Evolutionary conservation across 2,113 vertebrate species (phyloP).

Genomic region (Ciconia stormi): DNA sequence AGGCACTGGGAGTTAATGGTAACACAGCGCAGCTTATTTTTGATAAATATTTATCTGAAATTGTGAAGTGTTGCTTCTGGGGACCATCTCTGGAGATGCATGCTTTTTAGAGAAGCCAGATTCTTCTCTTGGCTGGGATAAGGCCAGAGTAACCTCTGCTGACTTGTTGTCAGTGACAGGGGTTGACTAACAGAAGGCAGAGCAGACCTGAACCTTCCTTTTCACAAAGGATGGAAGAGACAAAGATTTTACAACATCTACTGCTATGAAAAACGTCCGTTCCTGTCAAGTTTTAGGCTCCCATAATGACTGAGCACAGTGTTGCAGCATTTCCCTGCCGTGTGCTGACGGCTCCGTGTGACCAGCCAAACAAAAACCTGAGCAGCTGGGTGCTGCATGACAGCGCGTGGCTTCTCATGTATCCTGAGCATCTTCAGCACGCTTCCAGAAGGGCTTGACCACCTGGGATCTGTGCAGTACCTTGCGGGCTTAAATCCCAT

Average conservation of each 20-base stretch:
- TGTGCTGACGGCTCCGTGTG: neutral
- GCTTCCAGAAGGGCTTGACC: neutral
- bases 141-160: neutral
- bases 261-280: neutral
- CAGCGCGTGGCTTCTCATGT: neutral
- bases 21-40: neutral
- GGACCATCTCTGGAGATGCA: neutral
- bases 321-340: neutral
- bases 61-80: neutral
- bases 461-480: neutral
- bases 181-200: neutral
- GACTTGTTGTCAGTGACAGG: neutral
- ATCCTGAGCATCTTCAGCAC: neutral
- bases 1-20: neutral
- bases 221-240: neutral
- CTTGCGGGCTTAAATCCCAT: neutral
- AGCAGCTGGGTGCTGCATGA: neutral
- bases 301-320: neutral
- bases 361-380: neutral
- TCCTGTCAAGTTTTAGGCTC: neutral
- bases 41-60: constrained; percentile 33
- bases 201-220: neutral
- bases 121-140: neutral
- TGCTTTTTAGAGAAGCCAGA: neutral
- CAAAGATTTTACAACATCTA: neutral